Percentiles rank a stretch among this genome's conserved stretches.
Evolutionary conservation across 2,888 invertebrate species (phyloP).

Genomic region (Theretra japonica): DNA sequence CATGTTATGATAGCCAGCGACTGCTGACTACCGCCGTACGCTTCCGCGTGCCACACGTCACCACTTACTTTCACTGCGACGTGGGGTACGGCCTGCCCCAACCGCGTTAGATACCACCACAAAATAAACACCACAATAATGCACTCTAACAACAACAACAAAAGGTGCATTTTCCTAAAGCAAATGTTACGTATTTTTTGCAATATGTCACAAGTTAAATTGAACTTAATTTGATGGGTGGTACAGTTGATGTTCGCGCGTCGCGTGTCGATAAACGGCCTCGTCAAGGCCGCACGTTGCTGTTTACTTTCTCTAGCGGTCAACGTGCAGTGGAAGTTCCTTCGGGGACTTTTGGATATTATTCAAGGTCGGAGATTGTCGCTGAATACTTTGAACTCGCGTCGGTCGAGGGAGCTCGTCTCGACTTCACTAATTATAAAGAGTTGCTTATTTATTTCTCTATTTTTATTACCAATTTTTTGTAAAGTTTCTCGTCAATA

Average conservation of each 20-base stretch:
- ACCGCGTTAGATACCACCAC: conserved; percentile 51
- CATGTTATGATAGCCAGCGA: conserved; percentile 68
- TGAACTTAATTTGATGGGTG: conserved; percentile 49
- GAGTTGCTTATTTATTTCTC: background rate
- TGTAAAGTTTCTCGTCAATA: background rate
- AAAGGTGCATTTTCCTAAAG: conserved; percentile 53
- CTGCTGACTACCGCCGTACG: conserved; percentile 64
- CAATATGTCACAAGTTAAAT: conserved; percentile 50
- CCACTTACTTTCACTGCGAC: conserved; percentile 77
- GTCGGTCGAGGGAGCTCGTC: background rate
- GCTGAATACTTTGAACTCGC: conserved; percentile 14
- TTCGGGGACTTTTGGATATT: conserved; percentile 54
- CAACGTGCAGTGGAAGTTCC: conserved; percentile 67
- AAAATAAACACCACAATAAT: conserved; percentile 44
- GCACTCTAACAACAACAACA: conserved; percentile 49
- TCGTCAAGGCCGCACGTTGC: conserved; percentile 75
- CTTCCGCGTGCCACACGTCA: conserved; percentile 73
- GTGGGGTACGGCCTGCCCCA: conserved; percentile 57
- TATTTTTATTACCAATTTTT: background rate
- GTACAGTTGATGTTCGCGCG: conserved; percentile 51
- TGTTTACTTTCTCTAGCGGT: conserved; percentile 82
- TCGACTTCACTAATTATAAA: background rate
- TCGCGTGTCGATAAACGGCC: conserved; percentile 55
- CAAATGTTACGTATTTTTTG: conserved; percentile 48
- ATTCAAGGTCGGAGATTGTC: conserved; percentile 61